Base-by-base conservation (phyloP, 1,140 invertebrate species). In the Heliconius hermathena region DNA sequence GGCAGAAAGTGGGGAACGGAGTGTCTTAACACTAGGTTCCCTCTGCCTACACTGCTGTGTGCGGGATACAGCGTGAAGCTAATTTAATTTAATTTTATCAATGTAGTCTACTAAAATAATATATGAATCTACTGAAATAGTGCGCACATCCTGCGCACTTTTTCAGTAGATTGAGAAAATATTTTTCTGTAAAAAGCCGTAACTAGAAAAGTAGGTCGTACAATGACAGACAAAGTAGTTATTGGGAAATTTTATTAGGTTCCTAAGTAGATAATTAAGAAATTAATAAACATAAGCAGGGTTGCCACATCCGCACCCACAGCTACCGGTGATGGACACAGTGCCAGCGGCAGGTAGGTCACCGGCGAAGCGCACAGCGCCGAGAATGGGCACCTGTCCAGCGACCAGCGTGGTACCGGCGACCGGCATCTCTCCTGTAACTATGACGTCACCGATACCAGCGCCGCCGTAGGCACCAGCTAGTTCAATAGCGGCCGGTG, bases 341-440 rank as follows among this genome's bases (percentile, higher is more conserved):
- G 83, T 75, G 20, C 89, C 89, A 81, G 77, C 83, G 54, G 88
- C 89, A 36, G 84, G 86, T 1, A 89, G 49, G 26, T 81, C 82
- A 36, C 88, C 88, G 8, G 82, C 83, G 78, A 86, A 88, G 36
- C 79, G 74, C 18, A 89, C 88, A n/a, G 84, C 82, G 8, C 88
- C 88, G 18, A 85, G 78, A 66, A 89, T 84, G 18, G 88, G 85
- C 52, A 89, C 87, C 46, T 86, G 84, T 18, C 87, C 89, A 33
- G 81, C 79, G 20, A 89, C 84, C 8, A 84, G 16, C 3, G 87
- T 85, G 29, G 82, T 84, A 33, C 86, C 90, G 57, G 77, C 81
- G 9, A 87, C 88, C 52, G 84, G 85, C 79, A 90, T 80, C 73
- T 88, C 86, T 26, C 86, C 86, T 73, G 78, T 82, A 8, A 89